Evolutionary conservation across 2,113 vertebrate genomes (phyloP).

Genomic region (Zosterops borbonicus): DNA sequence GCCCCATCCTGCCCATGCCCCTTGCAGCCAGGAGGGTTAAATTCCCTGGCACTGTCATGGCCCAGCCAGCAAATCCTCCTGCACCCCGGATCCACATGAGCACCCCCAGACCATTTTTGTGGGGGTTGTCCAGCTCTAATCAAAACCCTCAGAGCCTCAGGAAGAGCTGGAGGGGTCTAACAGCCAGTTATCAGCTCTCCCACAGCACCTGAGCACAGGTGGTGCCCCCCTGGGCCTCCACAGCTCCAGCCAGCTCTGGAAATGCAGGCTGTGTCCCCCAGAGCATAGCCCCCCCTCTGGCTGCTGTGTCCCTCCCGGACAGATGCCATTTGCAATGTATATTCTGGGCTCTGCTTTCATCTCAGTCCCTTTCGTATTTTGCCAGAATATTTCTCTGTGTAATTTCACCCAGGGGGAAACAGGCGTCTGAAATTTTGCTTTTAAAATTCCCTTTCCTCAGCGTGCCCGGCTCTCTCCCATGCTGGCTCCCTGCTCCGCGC

Average conservation of each 20-base stretch:
- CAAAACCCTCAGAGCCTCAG: accelerated
- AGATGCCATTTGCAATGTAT: constrained; percentile 36
- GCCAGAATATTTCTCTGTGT: constrained; percentile 61
- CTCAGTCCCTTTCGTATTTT: constrained; percentile 52
- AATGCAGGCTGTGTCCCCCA: accelerated
- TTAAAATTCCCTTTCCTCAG: constrained; percentile 33
- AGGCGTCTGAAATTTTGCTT: constrained; percentile 33
- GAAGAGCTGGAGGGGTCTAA: not conserved
- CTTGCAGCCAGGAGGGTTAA: accelerated
- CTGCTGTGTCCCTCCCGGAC: not conserved
- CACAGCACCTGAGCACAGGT: accelerated
- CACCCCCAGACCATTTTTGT: accelerated
- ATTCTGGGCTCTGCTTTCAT: constrained; percentile 42
- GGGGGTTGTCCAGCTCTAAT: not conserved
- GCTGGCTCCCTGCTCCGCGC: constrained; percentile 5
- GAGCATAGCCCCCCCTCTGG: accelerated
- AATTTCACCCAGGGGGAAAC: constrained; percentile 59
- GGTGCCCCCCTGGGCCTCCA: not conserved
- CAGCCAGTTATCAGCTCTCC: not conserved
- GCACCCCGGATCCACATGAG: accelerated
- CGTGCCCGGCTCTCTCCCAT: not conserved
- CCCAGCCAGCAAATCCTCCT: not conserved
- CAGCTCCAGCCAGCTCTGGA: not conserved
- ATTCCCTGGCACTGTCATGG: accelerated
- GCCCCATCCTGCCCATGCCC: not conserved